Evolutionary conservation across 1,140 invertebrate species (phyloP).

Genomic region (Teleogryllus occipitalis): DNA sequence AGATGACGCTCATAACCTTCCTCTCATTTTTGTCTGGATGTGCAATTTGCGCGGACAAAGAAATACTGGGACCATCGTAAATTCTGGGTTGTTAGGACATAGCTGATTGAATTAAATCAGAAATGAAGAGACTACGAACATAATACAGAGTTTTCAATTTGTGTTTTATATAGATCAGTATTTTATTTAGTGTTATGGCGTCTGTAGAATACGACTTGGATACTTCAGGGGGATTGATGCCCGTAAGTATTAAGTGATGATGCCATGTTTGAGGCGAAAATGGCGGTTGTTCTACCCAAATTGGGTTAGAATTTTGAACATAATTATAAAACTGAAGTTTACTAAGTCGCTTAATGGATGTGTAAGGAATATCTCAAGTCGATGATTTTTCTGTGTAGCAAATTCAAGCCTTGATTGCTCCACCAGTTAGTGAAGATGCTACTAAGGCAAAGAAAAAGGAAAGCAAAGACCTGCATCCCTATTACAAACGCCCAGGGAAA

Average conservation of each 20-base stretch:
- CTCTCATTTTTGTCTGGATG: neutral
- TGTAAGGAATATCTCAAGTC: neutral
- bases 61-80: neutral
- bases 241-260: slow-evolving; percentile 41
- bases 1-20: neutral
- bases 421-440: slow-evolving; percentile 64
- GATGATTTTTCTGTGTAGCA: slow-evolving; percentile 47
- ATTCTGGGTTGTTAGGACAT: neutral
- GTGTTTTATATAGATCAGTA: neutral
- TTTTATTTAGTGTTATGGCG: slow-evolving; percentile 32
- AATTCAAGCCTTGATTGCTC: slow-evolving; percentile 79
- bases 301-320: neutral
- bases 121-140: neutral
- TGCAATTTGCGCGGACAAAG: neutral
- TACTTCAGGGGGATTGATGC: slow-evolving; percentile 56
- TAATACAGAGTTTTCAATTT: neutral
- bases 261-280: slow-evolving; percentile 22
- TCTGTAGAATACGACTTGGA: slow-evolving; percentile 50
- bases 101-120: neutral
- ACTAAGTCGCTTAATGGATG: neutral
- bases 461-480: slow-evolving; percentile 61
- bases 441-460: slow-evolving; percentile 47
- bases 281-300: slow-evolving; percentile 21
- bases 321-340: slow-evolving; percentile 9
- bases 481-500: slow-evolving; percentile 75